Percentiles rank a stretch among this genome's conserved stretches.
Evolutionary conservation across 2,888 invertebrate species (phyloP).

Genomic region (Tenodera sinensis): DNA sequence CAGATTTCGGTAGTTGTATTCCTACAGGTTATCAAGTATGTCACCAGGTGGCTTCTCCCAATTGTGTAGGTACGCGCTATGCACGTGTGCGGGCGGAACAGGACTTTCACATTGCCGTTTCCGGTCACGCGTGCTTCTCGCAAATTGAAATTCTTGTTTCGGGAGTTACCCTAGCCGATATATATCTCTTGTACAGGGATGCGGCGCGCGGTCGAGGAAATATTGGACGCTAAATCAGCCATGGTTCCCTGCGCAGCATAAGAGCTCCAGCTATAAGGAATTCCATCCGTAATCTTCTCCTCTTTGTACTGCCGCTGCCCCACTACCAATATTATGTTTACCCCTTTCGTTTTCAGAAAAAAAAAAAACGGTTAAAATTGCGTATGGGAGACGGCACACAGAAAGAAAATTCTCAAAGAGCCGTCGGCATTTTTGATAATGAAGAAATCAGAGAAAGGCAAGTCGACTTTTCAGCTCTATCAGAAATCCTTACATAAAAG

Average conservation of each 20-base stretch:
- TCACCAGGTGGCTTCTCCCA: conserved; percentile 25
- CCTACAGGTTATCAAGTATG: conserved; percentile 26
- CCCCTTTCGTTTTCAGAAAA: neutral
- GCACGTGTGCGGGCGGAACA: neutral
- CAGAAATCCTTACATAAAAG: neutral
- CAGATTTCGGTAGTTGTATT: neutral
- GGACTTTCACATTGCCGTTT: conserved; percentile 22
- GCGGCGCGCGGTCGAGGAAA: conserved; percentile 8
- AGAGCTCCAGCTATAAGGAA: neutral
- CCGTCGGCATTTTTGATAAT: neutral
- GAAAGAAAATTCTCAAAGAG: neutral
- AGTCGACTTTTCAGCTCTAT: neutral
- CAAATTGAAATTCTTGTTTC: conserved; percentile 44
- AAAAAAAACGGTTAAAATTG: neutral
- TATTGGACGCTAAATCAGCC: conserved; percentile 25
- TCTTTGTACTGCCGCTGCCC: neutral
- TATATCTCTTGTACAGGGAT: conserved; percentile 4
- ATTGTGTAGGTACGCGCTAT: neutral
- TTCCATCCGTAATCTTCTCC: neutral
- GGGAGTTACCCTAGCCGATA: conserved; percentile 10
- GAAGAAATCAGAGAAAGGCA: no score
- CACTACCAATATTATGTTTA: neutral
- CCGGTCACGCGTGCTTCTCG: conserved; percentile 36
- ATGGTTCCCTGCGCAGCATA: conserved; percentile 20
- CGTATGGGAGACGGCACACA: neutral